Percentiles rank a stretch among this genome's conserved stretches.
Evolutionary conservation across 2,888 invertebrate species (phyloP).

Genomic region (Tanypteryx hageni): DNA sequence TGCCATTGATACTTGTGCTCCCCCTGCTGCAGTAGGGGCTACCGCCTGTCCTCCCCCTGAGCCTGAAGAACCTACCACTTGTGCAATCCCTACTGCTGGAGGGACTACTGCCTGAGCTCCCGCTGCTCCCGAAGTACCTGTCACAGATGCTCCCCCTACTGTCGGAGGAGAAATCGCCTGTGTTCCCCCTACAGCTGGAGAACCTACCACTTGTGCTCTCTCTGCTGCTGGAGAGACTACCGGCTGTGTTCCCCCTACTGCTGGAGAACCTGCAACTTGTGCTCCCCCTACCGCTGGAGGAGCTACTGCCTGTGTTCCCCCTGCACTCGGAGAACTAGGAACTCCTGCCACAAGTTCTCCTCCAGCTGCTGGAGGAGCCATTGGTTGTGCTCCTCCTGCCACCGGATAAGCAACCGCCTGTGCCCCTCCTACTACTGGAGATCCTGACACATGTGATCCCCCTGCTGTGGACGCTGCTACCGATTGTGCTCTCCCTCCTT

Average conservation of each 20-base stretch:
- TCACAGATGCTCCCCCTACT: not conserved
- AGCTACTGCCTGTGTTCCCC: not conserved
- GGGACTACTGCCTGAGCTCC: not conserved
- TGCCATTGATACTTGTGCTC: not conserved
- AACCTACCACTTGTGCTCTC: not conserved
- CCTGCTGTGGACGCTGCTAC: no score
- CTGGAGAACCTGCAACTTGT: not conserved
- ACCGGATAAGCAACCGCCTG: no score
- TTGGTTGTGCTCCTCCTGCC: no score
- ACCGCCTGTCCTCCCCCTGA: not conserved
- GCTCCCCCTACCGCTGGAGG: not conserved
- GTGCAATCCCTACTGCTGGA: not conserved
- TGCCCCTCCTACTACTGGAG: no score
- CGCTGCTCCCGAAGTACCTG: not conserved
- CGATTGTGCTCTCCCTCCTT: no score
- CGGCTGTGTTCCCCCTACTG: not conserved
- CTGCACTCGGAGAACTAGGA: no score
- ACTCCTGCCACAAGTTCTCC: not conserved
- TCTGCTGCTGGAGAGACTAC: not conserved
- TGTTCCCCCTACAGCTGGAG: not conserved
- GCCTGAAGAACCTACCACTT: not conserved
- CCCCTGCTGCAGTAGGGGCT: not conserved
- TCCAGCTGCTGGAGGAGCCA: no score
- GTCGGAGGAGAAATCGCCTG: not conserved
- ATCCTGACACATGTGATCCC: no score